Evolutionary conservation across 2,113 vertebrate genomes (phyloP).

Genomic region (Ursus arctos): DNA sequence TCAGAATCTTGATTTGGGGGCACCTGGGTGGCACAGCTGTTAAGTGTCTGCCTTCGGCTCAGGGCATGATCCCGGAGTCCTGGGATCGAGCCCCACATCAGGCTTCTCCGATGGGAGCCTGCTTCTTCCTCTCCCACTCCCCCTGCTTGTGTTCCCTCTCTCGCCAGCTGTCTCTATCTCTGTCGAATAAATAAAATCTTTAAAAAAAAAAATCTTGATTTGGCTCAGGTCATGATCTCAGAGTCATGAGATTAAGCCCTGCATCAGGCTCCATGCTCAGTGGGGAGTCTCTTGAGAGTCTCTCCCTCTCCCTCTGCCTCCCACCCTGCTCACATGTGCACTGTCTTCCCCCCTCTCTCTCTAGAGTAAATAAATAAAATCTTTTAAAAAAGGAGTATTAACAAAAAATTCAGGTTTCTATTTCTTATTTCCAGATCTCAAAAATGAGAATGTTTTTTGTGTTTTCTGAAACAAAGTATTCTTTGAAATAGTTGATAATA

Average conservation of each 20-base stretch:
- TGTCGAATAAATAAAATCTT: too few species aligned
- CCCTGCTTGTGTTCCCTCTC: too few species aligned
- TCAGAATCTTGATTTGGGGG: neutral
- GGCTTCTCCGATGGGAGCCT: too few species aligned
- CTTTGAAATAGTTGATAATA: neutral
- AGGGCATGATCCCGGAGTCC: too few species aligned
- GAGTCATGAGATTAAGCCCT: neutral
- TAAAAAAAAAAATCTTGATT: too few species aligned
- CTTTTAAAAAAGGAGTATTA: neutral
- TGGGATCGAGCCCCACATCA: too few species aligned
- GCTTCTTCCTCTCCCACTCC: too few species aligned
- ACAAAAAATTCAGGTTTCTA: slow-evolving; percentile 43
- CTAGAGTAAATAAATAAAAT: neutral
- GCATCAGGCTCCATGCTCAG: neutral
- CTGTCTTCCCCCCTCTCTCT: neutral
- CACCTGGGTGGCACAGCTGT: too few species aligned
- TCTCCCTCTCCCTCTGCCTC: neutral
- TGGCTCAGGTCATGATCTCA: neutral
- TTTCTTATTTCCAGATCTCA: neutral
- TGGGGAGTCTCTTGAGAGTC: neutral
- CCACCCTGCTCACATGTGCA: neutral
- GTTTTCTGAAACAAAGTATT: neutral
- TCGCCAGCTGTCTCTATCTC: too few species aligned
- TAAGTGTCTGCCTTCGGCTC: too few species aligned
- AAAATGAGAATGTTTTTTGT: neutral